Base-by-base conservation (phyloP, 2,888 invertebrate species). In the Steinernema carpocapsae region DNA sequence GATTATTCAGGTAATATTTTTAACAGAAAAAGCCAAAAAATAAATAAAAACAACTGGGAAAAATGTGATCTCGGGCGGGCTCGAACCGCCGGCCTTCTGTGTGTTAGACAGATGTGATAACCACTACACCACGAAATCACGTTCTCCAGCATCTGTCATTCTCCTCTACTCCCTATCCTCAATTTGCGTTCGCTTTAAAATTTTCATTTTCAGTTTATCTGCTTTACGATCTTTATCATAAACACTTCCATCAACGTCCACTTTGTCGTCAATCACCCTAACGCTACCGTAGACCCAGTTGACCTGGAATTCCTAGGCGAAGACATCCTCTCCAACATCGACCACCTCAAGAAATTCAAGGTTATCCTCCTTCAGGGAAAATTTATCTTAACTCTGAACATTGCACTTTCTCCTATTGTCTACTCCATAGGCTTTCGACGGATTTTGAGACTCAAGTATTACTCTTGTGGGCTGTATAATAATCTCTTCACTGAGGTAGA, bases 1-100 rank as follows among this genome's bases (percentile, higher is more conserved):
- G 43, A 14, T 43, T 43, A 43, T 43, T 10, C 43, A 43, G 43
- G 43, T 43, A 43, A 43, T 43, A 43, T 43, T n/a, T n/a, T n/a
- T n/a, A n/a, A n/a, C n/a, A n/a, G n/a, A n/a, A n/a, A n/a, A n/a
- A n/a, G n/a, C n/a, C n/a, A n/a, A n/a, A n/a, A n/a, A n/a, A n/a
- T n/a, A n/a, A n/a, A n/a, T n/a, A n/a, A n/a, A n/a, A n/a, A n/a
- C n/a, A n/a, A n/a, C n/a, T n/a, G n/a, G n/a, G n/a, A n/a, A n/a
- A n/a, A n/a, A n/a, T n/a, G n/a, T 79, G 78, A 79, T 79, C 78
- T 79, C 78, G 78, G 79, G 79, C 79, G 79, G 79, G 79, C 78
- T 79, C 78, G 78, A 79, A 79, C 79, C 79, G 77, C 79, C 77
- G 79, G 75, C 79, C 79, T 79, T 79, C 79, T 78, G 78, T 78